phyloP scores from a whole-genome alignment of 2,888 invertebrate species.

The Nysson spinosus region DNA sequence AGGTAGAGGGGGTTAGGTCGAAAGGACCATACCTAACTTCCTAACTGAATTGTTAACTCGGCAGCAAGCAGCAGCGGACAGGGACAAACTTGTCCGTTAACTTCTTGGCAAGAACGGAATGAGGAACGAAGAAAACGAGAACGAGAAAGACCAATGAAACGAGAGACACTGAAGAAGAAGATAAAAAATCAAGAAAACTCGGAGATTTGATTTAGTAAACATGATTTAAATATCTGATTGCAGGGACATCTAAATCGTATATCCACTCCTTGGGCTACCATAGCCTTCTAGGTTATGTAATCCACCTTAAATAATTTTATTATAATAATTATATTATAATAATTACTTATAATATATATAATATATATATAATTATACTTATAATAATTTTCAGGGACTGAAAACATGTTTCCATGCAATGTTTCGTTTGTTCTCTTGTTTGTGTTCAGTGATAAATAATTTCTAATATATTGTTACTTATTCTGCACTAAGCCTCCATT shows the following conservation, averaged over 20 bases:
- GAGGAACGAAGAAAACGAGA: constrained; percentile 20
- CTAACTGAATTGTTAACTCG: constrained; percentile 74
- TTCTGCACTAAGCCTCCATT: too few species aligned
- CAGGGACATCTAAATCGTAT: constrained; percentile 47
- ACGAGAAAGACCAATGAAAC: constrained; percentile 3
- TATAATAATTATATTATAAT: too few species aligned
- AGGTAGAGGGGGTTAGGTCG: constrained; percentile 23
- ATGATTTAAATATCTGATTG: constrained; percentile 74
- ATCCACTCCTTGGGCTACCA: constrained; percentile 31
- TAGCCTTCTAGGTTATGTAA: constrained; percentile 12
- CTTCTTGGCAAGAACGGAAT: constrained; percentile 57
- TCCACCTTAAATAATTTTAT: constrained; percentile 17
- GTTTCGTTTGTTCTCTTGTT: too few species aligned
- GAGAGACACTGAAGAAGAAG: constrained; percentile 11
- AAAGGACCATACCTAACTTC: constrained; percentile 61
- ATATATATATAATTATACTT: too few species aligned
- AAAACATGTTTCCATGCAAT: too few species aligned
- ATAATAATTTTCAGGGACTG: too few species aligned
- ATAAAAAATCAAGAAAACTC: constrained; percentile 19
- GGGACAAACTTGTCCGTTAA: constrained; percentile 68
- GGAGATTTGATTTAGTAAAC: constrained; percentile 67
- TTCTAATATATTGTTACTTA: too few species aligned
- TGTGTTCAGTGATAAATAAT: too few species aligned
- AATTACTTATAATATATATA: too few species aligned
- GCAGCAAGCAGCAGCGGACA: constrained; percentile 50